phyloP scores from a whole-genome alignment of 2,888 invertebrate genomes.

The Amiota minor region DNA sequence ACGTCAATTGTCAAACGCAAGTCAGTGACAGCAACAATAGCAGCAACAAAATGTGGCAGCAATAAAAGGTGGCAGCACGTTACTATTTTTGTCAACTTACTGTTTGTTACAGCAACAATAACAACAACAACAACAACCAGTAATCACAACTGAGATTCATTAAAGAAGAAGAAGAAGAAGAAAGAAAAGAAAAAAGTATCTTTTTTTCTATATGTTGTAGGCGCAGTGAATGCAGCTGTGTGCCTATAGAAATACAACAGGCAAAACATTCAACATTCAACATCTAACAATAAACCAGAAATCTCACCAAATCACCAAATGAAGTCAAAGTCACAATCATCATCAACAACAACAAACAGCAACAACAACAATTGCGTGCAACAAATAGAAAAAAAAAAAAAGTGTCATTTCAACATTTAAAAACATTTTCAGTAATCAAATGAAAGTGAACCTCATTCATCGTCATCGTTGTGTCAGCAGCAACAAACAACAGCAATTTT shows the following conservation, averaged over 20 bases:
- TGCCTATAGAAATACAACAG: slow-evolving; percentile 40
- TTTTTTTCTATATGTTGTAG: slow-evolving; percentile 19
- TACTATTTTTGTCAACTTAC: slow-evolving; percentile 59
- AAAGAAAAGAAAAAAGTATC: not conserved
- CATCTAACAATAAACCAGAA: slow-evolving; percentile 54
- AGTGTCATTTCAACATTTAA: slow-evolving; percentile 51
- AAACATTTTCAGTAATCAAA: slow-evolving; percentile 46
- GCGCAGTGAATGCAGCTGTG: slow-evolving; percentile 40
- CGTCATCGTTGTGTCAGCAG: not conserved
- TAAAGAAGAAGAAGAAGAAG: not conserved
- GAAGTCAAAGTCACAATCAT: slow-evolving; percentile 43
- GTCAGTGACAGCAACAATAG: not conserved
- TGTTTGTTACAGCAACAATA: not conserved
- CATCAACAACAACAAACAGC: slow-evolving; percentile 43
- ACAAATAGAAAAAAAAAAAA: slow-evolving; percentile 26
- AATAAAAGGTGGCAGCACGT: slow-evolving; percentile 64
- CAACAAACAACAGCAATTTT: not conserved
- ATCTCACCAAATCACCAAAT: slow-evolving; percentile 51
- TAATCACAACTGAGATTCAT: not conserved
- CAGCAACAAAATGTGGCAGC: slow-evolving; percentile 21
- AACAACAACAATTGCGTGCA: slow-evolving; percentile 30
- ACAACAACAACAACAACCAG: not conserved
- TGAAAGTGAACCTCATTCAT: slow-evolving; percentile 54
- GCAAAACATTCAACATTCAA: slow-evolving; percentile 39
- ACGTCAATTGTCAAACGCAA: slow-evolving; percentile 37